phyloP scores from a whole-genome alignment of 1,140 invertebrate species.

The Drosophila azteca region DNA sequence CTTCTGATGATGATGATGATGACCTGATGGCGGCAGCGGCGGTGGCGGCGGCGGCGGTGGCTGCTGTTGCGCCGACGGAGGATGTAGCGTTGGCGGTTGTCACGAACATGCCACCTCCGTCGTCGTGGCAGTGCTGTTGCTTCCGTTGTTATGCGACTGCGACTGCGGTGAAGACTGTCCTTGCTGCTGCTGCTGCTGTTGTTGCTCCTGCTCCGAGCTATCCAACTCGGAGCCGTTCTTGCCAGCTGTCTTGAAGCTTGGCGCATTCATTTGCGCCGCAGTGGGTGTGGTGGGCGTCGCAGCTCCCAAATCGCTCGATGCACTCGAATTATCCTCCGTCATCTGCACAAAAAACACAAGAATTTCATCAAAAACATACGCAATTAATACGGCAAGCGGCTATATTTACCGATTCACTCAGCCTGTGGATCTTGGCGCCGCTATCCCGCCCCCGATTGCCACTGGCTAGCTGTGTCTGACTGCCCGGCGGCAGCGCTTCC shows the following conservation, averaged over 20 bases:
- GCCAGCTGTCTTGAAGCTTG: constrained; percentile 57
- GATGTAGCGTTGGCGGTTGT: constrained; percentile 73
- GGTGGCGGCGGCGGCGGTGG: constrained; percentile 42
- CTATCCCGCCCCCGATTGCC: constrained; percentile 54
- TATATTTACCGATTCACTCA: constrained; percentile 77
- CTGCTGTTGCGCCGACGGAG: constrained; percentile 41
- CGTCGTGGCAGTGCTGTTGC: constrained; percentile 54
- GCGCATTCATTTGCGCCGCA: constrained; percentile 68
- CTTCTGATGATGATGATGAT: constrained; percentile 72
- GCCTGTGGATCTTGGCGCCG: constrained; percentile 59
- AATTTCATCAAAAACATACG: background rate
- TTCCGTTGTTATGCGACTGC: constrained; percentile 29
- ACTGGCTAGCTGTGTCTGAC: constrained; percentile 12
- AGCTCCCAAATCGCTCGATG: constrained; percentile 65
- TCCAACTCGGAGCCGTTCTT: constrained; percentile 65
- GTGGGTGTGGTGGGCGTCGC: constrained; percentile 73
- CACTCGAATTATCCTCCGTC: constrained; percentile 80
- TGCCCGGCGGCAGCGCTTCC: constrained; percentile 39
- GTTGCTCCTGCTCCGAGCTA: constrained; percentile 32
- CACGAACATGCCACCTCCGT: constrained; percentile 83
- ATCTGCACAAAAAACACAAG: constrained; percentile 30
- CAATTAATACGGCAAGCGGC: background rate
- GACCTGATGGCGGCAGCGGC: constrained; percentile 23
- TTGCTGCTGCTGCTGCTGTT: constrained; percentile 31
- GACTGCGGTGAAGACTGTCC: constrained; percentile 52